phyloP scores from a whole-genome alignment of 2,113 vertebrate genomes.

The Boulengeromyrus knoepffleri region DNA sequence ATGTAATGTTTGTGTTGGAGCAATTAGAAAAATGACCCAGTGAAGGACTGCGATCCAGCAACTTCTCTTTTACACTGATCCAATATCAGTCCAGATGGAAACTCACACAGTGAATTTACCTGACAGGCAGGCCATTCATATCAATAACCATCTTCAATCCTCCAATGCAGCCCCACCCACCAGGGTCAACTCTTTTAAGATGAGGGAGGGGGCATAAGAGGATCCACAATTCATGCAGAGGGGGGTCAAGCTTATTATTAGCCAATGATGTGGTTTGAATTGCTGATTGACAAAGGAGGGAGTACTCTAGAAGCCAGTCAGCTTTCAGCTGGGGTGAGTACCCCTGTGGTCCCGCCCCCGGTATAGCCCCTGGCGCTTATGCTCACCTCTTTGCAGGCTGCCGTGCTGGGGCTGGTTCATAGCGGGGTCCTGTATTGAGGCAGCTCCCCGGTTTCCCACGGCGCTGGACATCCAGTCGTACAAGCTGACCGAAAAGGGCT shows the following conservation, averaged over 20 bases:
- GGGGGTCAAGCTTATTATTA: not conserved
- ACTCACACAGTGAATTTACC: not conserved
- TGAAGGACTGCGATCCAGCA: not conserved
- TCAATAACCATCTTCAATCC: no score
- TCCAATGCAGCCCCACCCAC: not conserved
- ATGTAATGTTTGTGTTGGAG: not conserved
- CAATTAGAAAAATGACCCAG: not conserved
- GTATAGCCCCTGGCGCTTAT: not conserved
- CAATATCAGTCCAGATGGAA: not conserved
- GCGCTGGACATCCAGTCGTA: conserved; percentile 99
- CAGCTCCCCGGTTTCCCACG: conserved; percentile 83
- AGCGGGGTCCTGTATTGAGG: conserved; percentile 73
- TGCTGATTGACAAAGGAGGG: not conserved
- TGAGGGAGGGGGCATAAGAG: not conserved
- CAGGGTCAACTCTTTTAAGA: not conserved
- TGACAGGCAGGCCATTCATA: not conserved
- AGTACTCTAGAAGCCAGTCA: not conserved
- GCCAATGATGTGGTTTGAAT: not conserved
- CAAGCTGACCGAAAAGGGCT: conserved; percentile 92
- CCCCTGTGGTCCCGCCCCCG: not conserved
- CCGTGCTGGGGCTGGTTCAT: conserved; percentile 79
- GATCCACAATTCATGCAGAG: not conserved
- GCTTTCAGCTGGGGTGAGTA: not conserved
- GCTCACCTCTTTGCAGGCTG: conserved; percentile 84
- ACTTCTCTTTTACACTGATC: not conserved